phyloP scores from a whole-genome alignment of 2,113 vertebrate genomes.

The Narcine bancroftii region DNA sequence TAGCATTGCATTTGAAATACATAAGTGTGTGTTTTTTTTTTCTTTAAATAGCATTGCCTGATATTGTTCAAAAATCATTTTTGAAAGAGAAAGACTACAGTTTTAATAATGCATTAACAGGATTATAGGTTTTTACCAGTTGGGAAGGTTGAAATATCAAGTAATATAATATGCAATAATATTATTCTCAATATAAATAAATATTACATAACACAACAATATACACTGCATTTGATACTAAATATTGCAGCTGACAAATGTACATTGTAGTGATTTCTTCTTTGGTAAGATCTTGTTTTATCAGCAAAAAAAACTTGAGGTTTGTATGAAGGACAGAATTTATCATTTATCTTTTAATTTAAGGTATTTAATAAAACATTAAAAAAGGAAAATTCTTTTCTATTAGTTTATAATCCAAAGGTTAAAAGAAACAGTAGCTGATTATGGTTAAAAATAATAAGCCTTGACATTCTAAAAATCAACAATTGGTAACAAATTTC shows the following conservation, averaged over 20 bases:
- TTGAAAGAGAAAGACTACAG: not conserved
- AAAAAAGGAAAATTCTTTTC: constrained; percentile 23
- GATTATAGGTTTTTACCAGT: not conserved
- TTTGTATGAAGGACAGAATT: not conserved
- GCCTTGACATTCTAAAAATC: constrained; percentile 39
- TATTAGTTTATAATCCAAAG: constrained; percentile 41
- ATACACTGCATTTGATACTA: constrained; percentile 40
- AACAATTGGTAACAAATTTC: constrained; percentile 39
- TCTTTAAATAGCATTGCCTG: not conserved
- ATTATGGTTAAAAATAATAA: constrained; percentile 38
- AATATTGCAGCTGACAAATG: constrained; percentile 43
- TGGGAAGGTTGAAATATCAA: not conserved
- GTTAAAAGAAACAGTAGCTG: constrained; percentile 40
- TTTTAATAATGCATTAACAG: not conserved
- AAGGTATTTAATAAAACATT: not conserved
- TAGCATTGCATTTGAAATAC: not conserved
- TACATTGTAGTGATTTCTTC: constrained; percentile 48
- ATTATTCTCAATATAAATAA: not conserved
- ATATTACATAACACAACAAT: not conserved
- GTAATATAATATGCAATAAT: not conserved
- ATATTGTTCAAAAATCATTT: not conserved
- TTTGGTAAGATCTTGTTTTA: constrained; percentile 39
- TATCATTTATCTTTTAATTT: not conserved
- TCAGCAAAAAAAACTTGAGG: not conserved
- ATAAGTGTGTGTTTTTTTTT: not conserved